These are phyloP conservation scores for Taeniopygia guttata DNA, from an alignment of 2,797 vertebrate genomes.

Conservation along the genomic window DNA sequence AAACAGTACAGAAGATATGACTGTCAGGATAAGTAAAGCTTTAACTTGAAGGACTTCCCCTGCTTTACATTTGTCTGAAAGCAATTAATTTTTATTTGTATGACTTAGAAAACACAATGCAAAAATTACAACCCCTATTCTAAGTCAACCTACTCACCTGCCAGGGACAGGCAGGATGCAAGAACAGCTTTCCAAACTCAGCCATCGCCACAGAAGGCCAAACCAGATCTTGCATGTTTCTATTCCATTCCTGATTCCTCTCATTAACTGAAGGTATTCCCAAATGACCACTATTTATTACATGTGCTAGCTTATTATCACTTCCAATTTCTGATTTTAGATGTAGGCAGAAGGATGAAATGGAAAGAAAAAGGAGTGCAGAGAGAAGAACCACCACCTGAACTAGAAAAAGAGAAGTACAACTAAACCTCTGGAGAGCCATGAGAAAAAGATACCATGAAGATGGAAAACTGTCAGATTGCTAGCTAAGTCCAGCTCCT, in stretches of 20 bases:
- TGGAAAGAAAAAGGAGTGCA: not conserved
- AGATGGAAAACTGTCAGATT: not conserved
- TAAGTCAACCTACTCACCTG: not conserved
- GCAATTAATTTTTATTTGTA: not conserved
- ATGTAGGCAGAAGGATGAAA: not conserved
- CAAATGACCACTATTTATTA: not conserved
- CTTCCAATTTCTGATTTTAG: not conserved
- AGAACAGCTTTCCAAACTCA: not conserved
- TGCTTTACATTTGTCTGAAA: not conserved
- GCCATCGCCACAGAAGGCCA: not conserved
- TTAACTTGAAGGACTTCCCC: not conserved
- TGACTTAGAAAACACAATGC: not conserved
- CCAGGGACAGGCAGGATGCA: not conserved
- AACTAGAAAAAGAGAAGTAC: not conserved
- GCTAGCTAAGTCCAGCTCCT: not conserved
- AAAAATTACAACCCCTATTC: not conserved
- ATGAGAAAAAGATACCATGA: not conserved
- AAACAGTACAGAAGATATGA: not conserved
- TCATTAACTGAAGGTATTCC: not conserved
- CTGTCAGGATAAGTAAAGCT: not conserved
- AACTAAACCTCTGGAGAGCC: not conserved
- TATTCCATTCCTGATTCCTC: not conserved
- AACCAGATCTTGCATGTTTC: not conserved
- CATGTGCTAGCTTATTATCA: not conserved
- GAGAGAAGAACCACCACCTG: not conserved